Base-by-base conservation (phyloP, 2,888 invertebrate genomes). In the Chrysopilus asiliformis region DNA sequence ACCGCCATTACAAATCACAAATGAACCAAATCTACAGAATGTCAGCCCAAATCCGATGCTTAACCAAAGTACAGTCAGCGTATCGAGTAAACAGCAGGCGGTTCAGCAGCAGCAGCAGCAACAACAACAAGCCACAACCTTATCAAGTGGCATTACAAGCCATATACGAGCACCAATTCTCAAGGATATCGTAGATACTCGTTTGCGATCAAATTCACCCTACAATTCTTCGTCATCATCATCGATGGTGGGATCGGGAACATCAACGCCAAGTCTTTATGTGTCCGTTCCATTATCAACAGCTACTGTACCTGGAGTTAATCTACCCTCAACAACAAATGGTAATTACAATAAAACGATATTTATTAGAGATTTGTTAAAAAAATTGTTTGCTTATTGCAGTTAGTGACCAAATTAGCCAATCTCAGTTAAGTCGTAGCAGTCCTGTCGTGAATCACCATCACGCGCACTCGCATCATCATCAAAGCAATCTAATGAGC, bases 221-320 rank as follows among this genome's bases (percentile, higher is more conserved):
- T 43, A 39, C 28, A 33, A 31, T 43, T 31, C 43, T 31, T 27
- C 39, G 12, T 18, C 41, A 36, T 27, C 37, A 10, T 30, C 45
- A 17, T 32, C 40, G 24, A 33, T 44, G 30, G 29, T 34, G 25
- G 52, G 56, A 20, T 50, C 57, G 17, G 53, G 55, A 10, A 36
- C 41, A 32, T 41, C 57, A n/a, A 61, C 66, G 18, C 65, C 65
- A 20, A 70, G 69, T 57, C 68, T 76, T 45, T 74, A 73, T 34
- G 76, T 76, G 14, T 75, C 75, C 16, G 74, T 76, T 45, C 76
- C 76, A 43, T 55, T 76, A 43, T 67, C 70, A 40, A 60, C 59
- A 33, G 62, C 64, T 36, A 60, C 58, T 53, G 58, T 63, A 59
- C 61, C 63, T 59, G 64, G 63, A 44, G 53, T 64, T 38, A 64